Percentiles rank a stretch among this genome's conserved stretches.
phyloP scores from a whole-genome alignment of 2,888 invertebrate genomes.

The Philereme vetulata region DNA sequence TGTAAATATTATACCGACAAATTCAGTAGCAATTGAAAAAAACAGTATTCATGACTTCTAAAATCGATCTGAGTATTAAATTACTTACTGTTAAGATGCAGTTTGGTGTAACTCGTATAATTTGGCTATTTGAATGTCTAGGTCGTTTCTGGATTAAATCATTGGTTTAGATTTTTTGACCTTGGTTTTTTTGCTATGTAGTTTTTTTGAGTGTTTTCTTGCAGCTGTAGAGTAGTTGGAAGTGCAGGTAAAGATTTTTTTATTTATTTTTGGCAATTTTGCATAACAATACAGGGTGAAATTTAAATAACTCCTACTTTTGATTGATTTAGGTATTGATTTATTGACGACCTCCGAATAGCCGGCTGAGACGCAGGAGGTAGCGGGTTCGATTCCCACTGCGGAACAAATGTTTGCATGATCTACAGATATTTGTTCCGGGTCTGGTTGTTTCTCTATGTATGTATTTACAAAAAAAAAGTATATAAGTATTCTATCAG shows the following conservation, averaged over 20 bases:
- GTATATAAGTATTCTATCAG: too few species aligned
- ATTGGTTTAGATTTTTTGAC: conserved; percentile 41
- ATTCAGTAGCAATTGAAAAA: conserved; percentile 51
- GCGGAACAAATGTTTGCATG: too few species aligned
- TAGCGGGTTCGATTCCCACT: too few species aligned
- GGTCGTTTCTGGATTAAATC: conserved; percentile 58
- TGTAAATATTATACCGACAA: conserved; percentile 65
- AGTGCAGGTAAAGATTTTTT: not conserved
- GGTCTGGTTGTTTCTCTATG: too few species aligned
- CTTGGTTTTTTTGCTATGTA: conserved; percentile 40
- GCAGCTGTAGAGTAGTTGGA: conserved; percentile 24
- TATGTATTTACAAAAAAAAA: too few species aligned
- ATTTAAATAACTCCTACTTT: too few species aligned
- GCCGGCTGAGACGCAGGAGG: too few species aligned
- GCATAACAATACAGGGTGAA: too few species aligned
- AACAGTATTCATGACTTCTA: conserved; percentile 61
- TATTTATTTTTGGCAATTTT: too few species aligned
- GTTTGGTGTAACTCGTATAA: conserved; percentile 64
- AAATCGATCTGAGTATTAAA: conserved; percentile 66
- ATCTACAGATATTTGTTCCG: too few species aligned
- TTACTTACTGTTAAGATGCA: conserved; percentile 63
- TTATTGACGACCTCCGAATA: too few species aligned
- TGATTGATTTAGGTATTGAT: too few species aligned
- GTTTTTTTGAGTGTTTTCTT: not conserved
- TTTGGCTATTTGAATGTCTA: conserved; percentile 66